Percentiles rank a stretch among this genome's conserved stretches.
phyloP scores from a whole-genome alignment of 2,888 invertebrate species.

The Tanytarsus gracilentus region DNA sequence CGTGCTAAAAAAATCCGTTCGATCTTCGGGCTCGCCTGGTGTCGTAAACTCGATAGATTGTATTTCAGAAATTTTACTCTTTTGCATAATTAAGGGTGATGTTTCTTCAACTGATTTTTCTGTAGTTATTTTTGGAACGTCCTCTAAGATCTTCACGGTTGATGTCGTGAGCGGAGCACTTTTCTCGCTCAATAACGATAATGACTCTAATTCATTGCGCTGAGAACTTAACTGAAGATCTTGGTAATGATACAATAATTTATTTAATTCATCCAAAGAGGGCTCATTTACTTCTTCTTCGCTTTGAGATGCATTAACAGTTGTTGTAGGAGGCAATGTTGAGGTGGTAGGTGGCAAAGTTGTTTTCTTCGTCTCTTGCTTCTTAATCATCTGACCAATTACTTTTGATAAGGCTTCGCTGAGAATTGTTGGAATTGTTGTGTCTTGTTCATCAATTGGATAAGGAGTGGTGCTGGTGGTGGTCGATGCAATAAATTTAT shows the following conservation, averaged over 20 bases:
- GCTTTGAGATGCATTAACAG: neutral
- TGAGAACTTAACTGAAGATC: slow-evolving; percentile 4
- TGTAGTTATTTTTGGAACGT: neutral
- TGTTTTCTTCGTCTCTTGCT: slow-evolving; percentile 2
- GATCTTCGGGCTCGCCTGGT: too few species aligned
- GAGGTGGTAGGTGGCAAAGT: neutral
- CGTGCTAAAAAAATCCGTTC: neutral
- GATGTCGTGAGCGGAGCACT: neutral
- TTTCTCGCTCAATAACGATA: slow-evolving; percentile 9
- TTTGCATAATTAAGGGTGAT: slow-evolving; percentile 27
- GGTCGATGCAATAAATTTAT: slow-evolving; percentile 32
- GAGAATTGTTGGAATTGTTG: slow-evolving; percentile 19
- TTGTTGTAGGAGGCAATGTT: neutral
- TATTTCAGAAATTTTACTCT: slow-evolving; percentile 4
- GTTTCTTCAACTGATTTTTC: slow-evolving; percentile 30
- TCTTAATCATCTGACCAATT: slow-evolving; percentile 4
- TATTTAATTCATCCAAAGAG: slow-evolving; percentile 8
- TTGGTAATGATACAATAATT: slow-evolving; percentile 21
- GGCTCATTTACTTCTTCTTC: slow-evolving; percentile 13
- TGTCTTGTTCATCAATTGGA: neutral
- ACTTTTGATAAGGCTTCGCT: slow-evolving; percentile 21
- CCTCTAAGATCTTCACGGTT: neutral
- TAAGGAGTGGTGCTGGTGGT: slow-evolving; percentile 32
- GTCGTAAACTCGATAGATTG: neutral
- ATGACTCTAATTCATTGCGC: slow-evolving; percentile 25